A percentile compares a stretch with the other conserved stretches of the same genome.
Evolutionary conservation across 2,888 invertebrate species (phyloP).

Genomic region (Papilio demoleus): DNA sequence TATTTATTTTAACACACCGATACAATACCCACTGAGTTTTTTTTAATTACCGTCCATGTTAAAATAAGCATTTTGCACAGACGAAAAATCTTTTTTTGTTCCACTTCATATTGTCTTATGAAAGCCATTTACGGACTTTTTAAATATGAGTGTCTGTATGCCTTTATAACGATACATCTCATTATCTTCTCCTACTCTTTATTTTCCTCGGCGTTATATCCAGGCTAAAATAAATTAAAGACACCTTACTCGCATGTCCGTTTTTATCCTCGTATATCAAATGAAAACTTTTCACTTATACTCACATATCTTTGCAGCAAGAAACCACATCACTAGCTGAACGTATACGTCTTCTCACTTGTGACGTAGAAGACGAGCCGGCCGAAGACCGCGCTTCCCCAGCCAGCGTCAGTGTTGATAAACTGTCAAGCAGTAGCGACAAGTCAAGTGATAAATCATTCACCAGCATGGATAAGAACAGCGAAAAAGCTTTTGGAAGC

Average conservation of each 20-base stretch:
- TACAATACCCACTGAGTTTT: background rate
- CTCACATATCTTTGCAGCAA: conserved; percentile 56
- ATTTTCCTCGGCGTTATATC: too few species aligned
- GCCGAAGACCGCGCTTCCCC: conserved; percentile 85
- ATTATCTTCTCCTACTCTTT: too few species aligned
- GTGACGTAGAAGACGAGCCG: conserved; percentile 90
- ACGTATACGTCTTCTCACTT: conserved; percentile 92
- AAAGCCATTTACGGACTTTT: too few species aligned
- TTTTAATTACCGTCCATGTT: too few species aligned
- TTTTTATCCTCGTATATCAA: too few species aligned
- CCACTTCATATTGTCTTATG: too few species aligned
- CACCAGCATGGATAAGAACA: conserved; percentile 84
- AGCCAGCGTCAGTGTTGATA: conserved; percentile 86
- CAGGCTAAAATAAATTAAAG: too few species aligned
- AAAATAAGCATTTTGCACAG: background rate
- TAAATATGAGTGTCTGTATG: too few species aligned
- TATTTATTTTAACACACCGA: background rate
- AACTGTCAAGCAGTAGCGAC: conserved; percentile 83
- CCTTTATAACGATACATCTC: too few species aligned
- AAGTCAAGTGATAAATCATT: conserved; percentile 70
- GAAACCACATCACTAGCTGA: conserved; percentile 92
- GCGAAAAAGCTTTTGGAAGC: conserved; percentile 82
- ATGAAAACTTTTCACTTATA: background rate
- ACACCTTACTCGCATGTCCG: too few species aligned
- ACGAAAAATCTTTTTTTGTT: background rate